phyloP scores from a whole-genome alignment of 2,113 vertebrate genomes.

The Castor canadensis region DNA sequence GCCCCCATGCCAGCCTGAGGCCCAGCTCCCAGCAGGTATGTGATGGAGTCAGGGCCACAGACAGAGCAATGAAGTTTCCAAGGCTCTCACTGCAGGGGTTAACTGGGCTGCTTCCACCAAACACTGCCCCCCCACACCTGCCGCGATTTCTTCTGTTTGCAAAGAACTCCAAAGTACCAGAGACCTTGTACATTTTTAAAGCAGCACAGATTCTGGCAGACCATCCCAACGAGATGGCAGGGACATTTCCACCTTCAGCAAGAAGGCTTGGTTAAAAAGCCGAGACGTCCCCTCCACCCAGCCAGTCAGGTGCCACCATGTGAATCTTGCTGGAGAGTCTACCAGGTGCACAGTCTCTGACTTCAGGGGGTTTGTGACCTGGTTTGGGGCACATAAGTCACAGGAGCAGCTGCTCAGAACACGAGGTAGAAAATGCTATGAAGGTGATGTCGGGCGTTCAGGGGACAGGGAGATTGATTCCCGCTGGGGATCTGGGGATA shows the following conservation, averaged over 20 bases:
- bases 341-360: neutral
- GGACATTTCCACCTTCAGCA: neutral
- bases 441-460: neutral
- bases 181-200: neutral
- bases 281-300: neutral
- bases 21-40: neutral
- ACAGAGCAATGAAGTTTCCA: neutral
- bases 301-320: neutral
- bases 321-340: neutral
- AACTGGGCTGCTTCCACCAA: too few relatives aligned
- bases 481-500: slow-evolving; percentile 9
- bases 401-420: neutral
- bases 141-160: neutral
- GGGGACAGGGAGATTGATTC: slow-evolving; percentile 44
- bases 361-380: neutral
- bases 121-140: too few relatives aligned
- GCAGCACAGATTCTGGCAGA: neutral
- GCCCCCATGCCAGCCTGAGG: neutral
- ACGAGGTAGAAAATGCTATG: neutral
- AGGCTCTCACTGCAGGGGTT: neutral
- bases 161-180: neutral
- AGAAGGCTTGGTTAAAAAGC: neutral
- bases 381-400: neutral
- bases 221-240: neutral
- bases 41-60: neutral